Evolutionary conservation across 35 echinoderm and acorn worm species (phyloP).

Genomic region (Strongylocentrotus purpuratus): DNA sequence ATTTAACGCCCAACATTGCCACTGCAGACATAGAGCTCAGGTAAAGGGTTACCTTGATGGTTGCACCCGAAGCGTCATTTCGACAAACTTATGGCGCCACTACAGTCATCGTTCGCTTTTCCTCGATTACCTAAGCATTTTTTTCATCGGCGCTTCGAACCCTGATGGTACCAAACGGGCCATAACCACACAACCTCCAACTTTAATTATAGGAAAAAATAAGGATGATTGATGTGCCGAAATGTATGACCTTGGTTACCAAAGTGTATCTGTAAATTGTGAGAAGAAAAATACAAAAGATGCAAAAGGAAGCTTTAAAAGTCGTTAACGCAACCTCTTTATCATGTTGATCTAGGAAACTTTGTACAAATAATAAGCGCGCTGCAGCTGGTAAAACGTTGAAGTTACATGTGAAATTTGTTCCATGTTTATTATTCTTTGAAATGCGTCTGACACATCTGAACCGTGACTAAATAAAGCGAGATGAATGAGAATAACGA

Average conservation of each 20-base stretch:
- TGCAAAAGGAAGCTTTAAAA: neutral
- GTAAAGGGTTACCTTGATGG: no score
- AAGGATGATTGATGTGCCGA: constrained; percentile 1
- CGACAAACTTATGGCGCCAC: no score
- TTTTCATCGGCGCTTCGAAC: neutral
- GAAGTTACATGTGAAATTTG: neutral
- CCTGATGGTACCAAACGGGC: neutral
- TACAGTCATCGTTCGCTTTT: no score
- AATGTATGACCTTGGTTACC: neutral
- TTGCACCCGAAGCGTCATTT: no score
- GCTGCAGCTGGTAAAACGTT: constrained; percentile 1
- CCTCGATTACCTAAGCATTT: no score
- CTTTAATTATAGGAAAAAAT: neutral
- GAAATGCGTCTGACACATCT: neutral
- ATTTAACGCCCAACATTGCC: no score
- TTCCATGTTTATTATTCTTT: constrained; percentile 6
- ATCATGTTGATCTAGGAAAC: neutral
- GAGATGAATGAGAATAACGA: neutral
- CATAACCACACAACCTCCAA: neutral
- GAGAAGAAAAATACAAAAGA: constrained; percentile 4
- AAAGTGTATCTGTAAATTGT: neutral
- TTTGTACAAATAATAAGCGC: constrained; percentile 3
- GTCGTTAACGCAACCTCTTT: constrained; percentile 1
- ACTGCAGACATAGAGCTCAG: no score
- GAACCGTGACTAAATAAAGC: neutral